These are phyloP conservation scores for Antennarius striatus DNA, from an alignment of 2,113 vertebrate genomes.

Conservation along the genomic window DNA sequence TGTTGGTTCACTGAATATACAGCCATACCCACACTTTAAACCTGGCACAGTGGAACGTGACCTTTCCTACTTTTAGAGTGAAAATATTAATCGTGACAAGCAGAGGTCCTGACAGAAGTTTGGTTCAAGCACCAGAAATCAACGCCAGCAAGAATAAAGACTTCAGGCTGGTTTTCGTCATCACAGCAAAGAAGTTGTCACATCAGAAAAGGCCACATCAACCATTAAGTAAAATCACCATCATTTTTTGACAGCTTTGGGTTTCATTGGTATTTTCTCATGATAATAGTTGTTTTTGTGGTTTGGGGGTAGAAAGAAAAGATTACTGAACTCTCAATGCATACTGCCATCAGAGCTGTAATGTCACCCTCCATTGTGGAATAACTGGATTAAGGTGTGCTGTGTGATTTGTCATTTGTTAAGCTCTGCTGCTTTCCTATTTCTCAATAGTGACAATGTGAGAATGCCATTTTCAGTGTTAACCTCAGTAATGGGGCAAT, in stretches of 20 bases:
- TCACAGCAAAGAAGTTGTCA: slow-evolving; percentile 28
- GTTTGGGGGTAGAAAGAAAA: slow-evolving; percentile 28
- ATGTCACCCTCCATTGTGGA: slow-evolving; percentile 31
- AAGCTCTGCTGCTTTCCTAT: slow-evolving; percentile 25
- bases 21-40: slow-evolving; percentile 10
- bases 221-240: slow-evolving; percentile 48
- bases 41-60: slow-evolving; percentile 7
- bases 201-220: slow-evolving; percentile 43
- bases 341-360: slow-evolving; percentile 14
- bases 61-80: slow-evolving; percentile 23
- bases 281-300: slow-evolving; percentile 30
- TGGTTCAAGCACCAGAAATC: slow-evolving; percentile 24
- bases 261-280: slow-evolving; percentile 8
- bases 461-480: slow-evolving; percentile 25
- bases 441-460: slow-evolving; percentile 35
- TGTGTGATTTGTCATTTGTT: slow-evolving; percentile 45
- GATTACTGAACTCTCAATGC: slow-evolving; percentile 39
- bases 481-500: slow-evolving; percentile 2
- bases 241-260: slow-evolving; percentile 41
- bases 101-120: slow-evolving; percentile 36
- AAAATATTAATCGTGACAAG: slow-evolving; percentile 38
- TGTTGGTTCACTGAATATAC: not conserved
- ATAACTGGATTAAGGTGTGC: slow-evolving; percentile 54
- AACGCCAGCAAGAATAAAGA: slow-evolving; percentile 34
- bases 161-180: slow-evolving; percentile 30